phyloP scores from a whole-genome alignment of 2,888 invertebrate genomes.

The Ormia ochracea region DNA sequence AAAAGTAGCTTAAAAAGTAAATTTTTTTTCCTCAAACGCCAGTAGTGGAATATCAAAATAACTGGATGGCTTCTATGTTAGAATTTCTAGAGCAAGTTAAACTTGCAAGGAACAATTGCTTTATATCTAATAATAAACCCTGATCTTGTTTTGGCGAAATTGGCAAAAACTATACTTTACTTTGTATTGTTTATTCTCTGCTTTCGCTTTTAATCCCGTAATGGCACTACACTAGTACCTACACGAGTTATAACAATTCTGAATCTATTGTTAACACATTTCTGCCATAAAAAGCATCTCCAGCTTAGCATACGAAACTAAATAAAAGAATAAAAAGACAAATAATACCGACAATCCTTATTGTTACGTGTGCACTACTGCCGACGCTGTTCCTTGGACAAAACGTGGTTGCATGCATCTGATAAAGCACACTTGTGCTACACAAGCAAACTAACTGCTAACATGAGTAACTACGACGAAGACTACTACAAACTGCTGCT shows the following conservation, averaged over 20 bases:
- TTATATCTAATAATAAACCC: slow-evolving; percentile 37
- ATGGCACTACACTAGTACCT: neutral
- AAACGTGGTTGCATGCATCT: slow-evolving; percentile 63
- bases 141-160: slow-evolving; percentile 24
- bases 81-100: slow-evolving; percentile 32
- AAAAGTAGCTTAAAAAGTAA: neutral
- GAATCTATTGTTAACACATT: slow-evolving; percentile 56
- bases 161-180: slow-evolving; percentile 31
- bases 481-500: slow-evolving; percentile 16
- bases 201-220: slow-evolving; percentile 52
- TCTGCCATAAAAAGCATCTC: slow-evolving; percentile 35
- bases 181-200: neutral
- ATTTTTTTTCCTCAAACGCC: slow-evolving; percentile 2
- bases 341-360: slow-evolving; percentile 54
- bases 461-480: slow-evolving; percentile 25
- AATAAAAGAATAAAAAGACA: slow-evolving; percentile 24
- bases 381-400: slow-evolving; percentile 47
- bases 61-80: slow-evolving; percentile 37
- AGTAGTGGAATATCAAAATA: slow-evolving; percentile 46
- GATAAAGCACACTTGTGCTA: slow-evolving; percentile 53
- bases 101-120: slow-evolving; percentile 50
- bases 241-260: slow-evolving; percentile 39
- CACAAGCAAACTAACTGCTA: slow-evolving; percentile 29
- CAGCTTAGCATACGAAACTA: slow-evolving; percentile 17
- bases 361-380: slow-evolving; percentile 20